These are phyloP conservation scores for Melanocharis versteri DNA, from an alignment of 2,113 vertebrate species.

Conservation along the genomic window DNA sequence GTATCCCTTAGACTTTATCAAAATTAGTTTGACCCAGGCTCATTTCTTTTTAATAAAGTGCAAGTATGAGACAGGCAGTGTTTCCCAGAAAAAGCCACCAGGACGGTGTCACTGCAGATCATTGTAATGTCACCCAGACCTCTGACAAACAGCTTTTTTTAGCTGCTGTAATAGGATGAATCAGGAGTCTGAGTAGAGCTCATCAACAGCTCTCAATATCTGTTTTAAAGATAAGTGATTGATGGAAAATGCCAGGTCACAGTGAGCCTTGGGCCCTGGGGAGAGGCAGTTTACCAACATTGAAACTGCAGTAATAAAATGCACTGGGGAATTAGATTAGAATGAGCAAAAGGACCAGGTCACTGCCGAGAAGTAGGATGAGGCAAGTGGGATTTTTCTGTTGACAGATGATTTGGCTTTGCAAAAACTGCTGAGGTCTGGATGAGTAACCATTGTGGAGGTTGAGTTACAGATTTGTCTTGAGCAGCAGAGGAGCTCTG, in stretches of 20 bases:
- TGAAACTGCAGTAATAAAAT: not conserved
- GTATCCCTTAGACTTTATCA: not conserved
- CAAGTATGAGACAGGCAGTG: not conserved
- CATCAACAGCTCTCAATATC: not conserved
- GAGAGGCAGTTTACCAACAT: not conserved
- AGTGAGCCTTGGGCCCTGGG: not conserved
- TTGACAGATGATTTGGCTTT: not conserved
- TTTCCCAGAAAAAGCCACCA: slow-evolving; percentile 8
- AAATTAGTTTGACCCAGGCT: not conserved
- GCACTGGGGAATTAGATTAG: not conserved
- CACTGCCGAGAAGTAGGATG: not conserved
- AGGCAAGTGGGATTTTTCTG: not conserved
- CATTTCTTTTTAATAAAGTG: not conserved
- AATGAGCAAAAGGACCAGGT: not conserved
- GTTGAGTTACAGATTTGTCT: not conserved
- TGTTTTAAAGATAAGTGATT: not conserved
- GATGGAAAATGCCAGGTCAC: not conserved
- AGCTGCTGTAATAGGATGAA: not conserved
- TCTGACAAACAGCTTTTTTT: not conserved
- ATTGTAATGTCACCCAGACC: not conserved
- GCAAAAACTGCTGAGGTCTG: not conserved
- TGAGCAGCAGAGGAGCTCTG: not conserved
- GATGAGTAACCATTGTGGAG: not conserved
- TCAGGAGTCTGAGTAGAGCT: not conserved
- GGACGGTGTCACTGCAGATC: not conserved